Evolutionary conservation across 2,888 invertebrate species (phyloP), one percentile per base, ranked within the genome.

Genomic region (Nemurella pictetii): DNA sequence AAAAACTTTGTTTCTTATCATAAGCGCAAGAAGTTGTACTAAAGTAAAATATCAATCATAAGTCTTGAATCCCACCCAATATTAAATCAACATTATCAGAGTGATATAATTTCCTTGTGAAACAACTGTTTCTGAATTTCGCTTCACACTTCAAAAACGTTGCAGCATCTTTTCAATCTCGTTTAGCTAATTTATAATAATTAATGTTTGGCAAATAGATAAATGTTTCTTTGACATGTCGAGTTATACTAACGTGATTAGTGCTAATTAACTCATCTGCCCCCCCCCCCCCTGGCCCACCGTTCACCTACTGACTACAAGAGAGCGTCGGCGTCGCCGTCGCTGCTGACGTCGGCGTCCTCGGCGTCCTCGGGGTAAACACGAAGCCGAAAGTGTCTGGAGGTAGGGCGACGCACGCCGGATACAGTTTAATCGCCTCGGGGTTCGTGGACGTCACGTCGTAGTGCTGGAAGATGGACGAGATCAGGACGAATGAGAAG

Each of bases 381-480:
- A 83, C 77, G n/a, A 85, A 81, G 0, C 85, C 92, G 88, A 94
- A 95, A 0, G 95, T 94, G 83, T 95, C 94, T 77, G 94, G 94
- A 0, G 95, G 95, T 12, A 96, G 91, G 0, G 96, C 96, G 0
- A 95, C 94, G 88, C 95, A 95, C 0, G 95, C 95, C 0, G 94
- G 93, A 30, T 87, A 87, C 84, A 93, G 92, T 86, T 91, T 92
- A 20, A 95, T 90, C 0, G 90, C 84, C 87, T 92, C 91, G 0
- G 91, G 92, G 0, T 93, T 92, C 7, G 91, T 92, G 0, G 89
- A 88, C 0, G 88, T 87, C 0, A 96, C 90, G 87, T 96, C 93
- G 89, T 94, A 96, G 85, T 93, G 92, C 87, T 95, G 95, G 85
- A 96, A 90, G 0, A 96, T 91, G 72, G 94, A 94, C 0, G 95